These are phyloP conservation scores for Heliconius erato DNA, from an alignment of 2,888 invertebrate genomes.

Conservation along the genomic window DNA sequence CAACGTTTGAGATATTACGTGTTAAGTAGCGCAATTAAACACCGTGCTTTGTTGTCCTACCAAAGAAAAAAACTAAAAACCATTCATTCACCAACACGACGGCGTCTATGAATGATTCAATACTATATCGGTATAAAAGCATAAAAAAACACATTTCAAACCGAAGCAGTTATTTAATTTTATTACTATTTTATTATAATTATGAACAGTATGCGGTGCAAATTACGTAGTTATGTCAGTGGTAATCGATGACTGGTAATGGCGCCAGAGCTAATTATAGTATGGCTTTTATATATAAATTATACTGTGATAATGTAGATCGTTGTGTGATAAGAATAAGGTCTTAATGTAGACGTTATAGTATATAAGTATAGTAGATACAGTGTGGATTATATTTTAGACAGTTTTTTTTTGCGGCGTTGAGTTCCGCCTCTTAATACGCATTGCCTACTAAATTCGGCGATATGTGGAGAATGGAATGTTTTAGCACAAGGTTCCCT, in stretches of 20 bases:
- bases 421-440: too few species aligned
- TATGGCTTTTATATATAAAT: background rate
- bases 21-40: background rate
- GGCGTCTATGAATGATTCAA: background rate
- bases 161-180: background rate
- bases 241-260: conserved; percentile 21
- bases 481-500: too few species aligned
- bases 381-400: too few species aligned
- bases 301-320: conserved; percentile 4
- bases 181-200: conserved; percentile 11
- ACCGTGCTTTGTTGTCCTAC: background rate
- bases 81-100: background rate
- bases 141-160: background rate
- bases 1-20: background rate
- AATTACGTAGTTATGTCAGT: conserved; percentile 10
- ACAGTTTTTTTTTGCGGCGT: too few species aligned
- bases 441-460: too few species aligned
- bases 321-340: conserved; percentile 17
- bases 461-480: too few species aligned
- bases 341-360: background rate
- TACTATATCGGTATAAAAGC: background rate
- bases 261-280: conserved; percentile 30
- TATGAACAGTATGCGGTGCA: background rate
- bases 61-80: background rate
- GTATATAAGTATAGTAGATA: too few species aligned